phyloP scores from a whole-genome alignment of 2,113 vertebrate genomes.

The Cyanoramphus novaezelandiae region DNA sequence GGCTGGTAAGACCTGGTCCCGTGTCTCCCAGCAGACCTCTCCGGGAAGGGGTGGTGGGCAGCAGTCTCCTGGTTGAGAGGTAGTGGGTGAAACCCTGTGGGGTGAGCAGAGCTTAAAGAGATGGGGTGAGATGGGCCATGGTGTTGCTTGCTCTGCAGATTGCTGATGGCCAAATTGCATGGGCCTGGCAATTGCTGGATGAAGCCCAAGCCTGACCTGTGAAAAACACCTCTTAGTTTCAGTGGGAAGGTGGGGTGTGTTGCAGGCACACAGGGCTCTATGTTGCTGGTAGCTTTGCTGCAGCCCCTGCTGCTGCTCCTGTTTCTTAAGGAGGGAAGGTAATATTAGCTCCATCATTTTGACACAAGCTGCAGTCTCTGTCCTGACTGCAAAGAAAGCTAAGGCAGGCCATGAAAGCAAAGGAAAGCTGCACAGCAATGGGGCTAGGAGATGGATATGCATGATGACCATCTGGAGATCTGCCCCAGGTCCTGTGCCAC shows the following conservation, averaged over 20 bases:
- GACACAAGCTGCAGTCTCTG: not conserved
- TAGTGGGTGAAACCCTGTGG: not conserved
- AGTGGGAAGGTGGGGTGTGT: not conserved
- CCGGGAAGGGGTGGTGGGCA: not conserved
- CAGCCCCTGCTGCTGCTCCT: not conserved
- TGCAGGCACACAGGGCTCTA: not conserved
- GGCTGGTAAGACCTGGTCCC: slow-evolving; percentile 77
- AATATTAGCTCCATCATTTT: not conserved
- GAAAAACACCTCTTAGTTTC: not conserved
- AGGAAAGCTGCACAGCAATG: not conserved
- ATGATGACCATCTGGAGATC: not conserved
- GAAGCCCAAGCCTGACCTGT: not conserved
- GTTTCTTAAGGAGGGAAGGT: not conserved
- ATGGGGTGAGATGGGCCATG: not conserved
- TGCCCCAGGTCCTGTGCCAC: not conserved
- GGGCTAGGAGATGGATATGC: not conserved
- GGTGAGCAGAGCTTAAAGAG: not conserved
- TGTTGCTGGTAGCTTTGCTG: not conserved
- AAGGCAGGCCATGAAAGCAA: not conserved
- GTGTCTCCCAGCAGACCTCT: rapidly evolving
- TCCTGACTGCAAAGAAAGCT: not conserved
- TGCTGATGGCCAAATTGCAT: not conserved
- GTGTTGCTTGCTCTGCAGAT: rapidly evolving
- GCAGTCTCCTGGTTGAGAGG: not conserved
- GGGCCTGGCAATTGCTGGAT: not conserved